Percentiles rank a stretch among this genome's conserved stretches.
Evolutionary conservation across 1,140 invertebrate genomes (phyloP).

Genomic region (Chionoecetes opilio): DNA sequence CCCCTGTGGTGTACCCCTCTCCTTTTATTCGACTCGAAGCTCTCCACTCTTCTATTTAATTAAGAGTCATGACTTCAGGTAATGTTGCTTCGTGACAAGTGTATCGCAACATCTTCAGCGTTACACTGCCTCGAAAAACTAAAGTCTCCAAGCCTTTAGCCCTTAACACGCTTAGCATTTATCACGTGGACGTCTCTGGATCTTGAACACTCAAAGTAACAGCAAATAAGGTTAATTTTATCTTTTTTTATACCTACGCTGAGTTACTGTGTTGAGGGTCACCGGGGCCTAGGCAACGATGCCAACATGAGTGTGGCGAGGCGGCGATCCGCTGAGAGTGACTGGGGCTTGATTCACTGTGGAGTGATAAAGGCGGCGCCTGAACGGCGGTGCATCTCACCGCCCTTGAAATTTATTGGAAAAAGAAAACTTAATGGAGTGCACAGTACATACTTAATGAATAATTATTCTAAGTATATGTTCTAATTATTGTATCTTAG

Average conservation of each 20-base stretch:
- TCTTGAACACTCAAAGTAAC: not conserved
- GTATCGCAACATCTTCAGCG: not conserved
- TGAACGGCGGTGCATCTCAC: not conserved
- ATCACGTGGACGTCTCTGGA: not conserved
- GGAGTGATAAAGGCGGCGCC: not conserved
- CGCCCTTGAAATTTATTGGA: slow-evolving; percentile 29
- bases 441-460: not conserved
- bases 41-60: not conserved
- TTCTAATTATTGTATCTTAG: not conserved
- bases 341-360: not conserved
- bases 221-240: not conserved
- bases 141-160: no score
- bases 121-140: not conserved
- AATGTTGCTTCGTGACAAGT: not conserved
- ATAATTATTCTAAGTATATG: not conserved
- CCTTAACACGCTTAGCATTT: no score
- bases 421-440: not conserved
- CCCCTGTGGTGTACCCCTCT: not conserved
- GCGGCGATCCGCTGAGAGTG: slow-evolving; percentile 1
- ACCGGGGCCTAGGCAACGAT: not conserved
- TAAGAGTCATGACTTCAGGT: slow-evolving; percentile 2
- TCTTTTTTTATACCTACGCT: not conserved
- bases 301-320: not conserved
- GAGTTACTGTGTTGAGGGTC: not conserved
- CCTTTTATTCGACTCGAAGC: not conserved